Conservation (phyloP, 2,797 vertebrate species). For the Coilia nasus region DNA sequence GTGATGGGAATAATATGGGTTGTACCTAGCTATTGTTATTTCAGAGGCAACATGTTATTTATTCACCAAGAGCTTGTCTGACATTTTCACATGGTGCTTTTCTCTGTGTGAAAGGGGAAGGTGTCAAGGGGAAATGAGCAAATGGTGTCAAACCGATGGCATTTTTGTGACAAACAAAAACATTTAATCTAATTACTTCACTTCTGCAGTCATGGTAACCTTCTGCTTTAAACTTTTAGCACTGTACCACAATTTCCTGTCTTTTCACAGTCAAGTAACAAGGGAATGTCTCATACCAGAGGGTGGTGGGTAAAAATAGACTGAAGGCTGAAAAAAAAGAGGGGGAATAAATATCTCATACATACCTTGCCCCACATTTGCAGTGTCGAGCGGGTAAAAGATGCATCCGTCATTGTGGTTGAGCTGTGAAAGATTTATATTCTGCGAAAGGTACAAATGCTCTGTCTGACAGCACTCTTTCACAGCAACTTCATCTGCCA, state of each 20-base stretch:
- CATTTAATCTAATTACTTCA: conserved; percentile 64
- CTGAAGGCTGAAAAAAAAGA: conserved; percentile 20
- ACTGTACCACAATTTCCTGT: conserved; percentile 53
- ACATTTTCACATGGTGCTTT: background rate
- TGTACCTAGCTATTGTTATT: background rate
- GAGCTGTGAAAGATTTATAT: conserved; percentile 38
- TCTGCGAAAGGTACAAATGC: background rate
- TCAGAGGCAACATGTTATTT: background rate
- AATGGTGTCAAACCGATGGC: conserved; percentile 40
- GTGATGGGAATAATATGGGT: background rate
- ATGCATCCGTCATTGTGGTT: conserved; percentile 45
- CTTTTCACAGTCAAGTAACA: conserved; percentile 45
- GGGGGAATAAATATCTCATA: background rate
- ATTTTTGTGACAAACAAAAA: conserved; percentile 51
- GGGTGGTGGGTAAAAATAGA: conserved; percentile 42
- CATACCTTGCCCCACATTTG: background rate
- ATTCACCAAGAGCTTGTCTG: background rate
- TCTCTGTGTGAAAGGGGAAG: conserved; percentile 38
- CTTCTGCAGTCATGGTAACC: conserved; percentile 61
- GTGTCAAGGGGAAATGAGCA: conserved; percentile 25
- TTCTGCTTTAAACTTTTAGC: conserved; percentile 45
- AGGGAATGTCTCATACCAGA: conserved; percentile 54
- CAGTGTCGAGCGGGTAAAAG: conserved; percentile 37
- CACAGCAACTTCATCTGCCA: background rate
- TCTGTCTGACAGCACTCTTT: conserved; percentile 36